Evolutionary conservation across 2,888 invertebrate species (phyloP), one percentile per base, ranked within the genome.

Genomic region (Luperina testacea): DNA sequence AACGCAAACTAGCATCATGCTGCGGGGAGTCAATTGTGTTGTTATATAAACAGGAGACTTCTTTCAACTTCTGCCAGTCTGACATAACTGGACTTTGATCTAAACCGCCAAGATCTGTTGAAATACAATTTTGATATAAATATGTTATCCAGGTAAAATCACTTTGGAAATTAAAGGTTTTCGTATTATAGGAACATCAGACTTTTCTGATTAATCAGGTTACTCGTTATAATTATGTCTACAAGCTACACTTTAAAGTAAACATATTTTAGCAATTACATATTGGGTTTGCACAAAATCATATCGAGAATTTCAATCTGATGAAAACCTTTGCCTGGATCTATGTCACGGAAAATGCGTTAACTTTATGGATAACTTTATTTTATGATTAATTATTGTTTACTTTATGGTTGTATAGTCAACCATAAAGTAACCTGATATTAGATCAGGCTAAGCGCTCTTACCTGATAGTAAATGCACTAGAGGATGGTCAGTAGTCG

Each of bases 31-130:
- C 97, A 81, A 98, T 98, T n/a, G 97, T 97, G 85, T 97, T 97
- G 32, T 97, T 97, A 86, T 97, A 97, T 69, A 97, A 95, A 93
- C 97, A 97, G 0, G 97, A 97, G 0, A 98, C 98, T 92, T 98
- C 98, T 92, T 99, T 99, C 63, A 99, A 94, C 80, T 98, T 97
- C 90, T 98, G 98, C 97, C 98, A 99, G 91, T 99, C 99, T 0
- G 98, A 98, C 92, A 99, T 97, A 88, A 99, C 97, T 91, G 99
- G 99, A 65, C 98, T 98, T 81, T 98, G 98, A 68, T 98, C 98
- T 88, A 99, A 96, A 0, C 99, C 99, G 77, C 98, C 99, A 51
- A 99, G 97, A 96, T 99, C 99, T 98, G 94, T 59, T 13, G 53
- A 45, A 24, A 6, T 3, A 38, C 5, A 38, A 24, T 15, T 7